Evolutionary conservation across 2,113 vertebrate species (phyloP), one percentile per base, ranked within the genome.

Genomic region (Hyperopisus bebe): DNA sequence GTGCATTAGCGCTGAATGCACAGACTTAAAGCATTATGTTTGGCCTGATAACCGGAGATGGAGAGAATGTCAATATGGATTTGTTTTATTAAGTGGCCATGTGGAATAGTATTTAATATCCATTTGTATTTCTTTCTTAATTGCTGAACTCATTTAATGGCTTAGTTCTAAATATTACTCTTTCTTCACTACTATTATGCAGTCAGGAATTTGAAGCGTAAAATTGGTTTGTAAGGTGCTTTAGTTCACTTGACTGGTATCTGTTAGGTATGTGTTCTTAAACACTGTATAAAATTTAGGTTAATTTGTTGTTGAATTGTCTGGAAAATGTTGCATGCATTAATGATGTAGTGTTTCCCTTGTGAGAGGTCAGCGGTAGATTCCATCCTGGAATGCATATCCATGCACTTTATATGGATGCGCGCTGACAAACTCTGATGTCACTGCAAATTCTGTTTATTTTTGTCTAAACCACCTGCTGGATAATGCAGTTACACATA

Each of bases 11-110:
- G 8, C 27, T 88, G 58, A 53, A 90, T 87, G 88, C 88, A 51
- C 88, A 90, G 89, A 47, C 77, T 80, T 42, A 55, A 84, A 66
- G 31, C 70, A 31, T 55, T n/a, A 51, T n/a, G 82, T 85, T 89
- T 92, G 91, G 92, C 93, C 90, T 90, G 91, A 48, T 89, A 89
- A 91, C 93, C 82, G 89, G 94, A 94, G 93, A 95, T 90, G 90
- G 66, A 91, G 91, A 90, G 88, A 94, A 92, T 93, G 90, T 92
- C 88, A 92, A 2, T 77, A 77, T 39, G 74, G 42, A 93, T 92
- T 58, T 93, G 90, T 92, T 93, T 94, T 91, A 93, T 91, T 94
- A 17, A 92, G 94, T 95, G 95, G 94, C 94, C 94, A 93, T 94
- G 90, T 86, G 89, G 91, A 94, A 94, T 93, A 93, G 74, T 80